Conservation (phyloP, 2,888 invertebrate genomes). For the Sisyra terminalis region DNA sequence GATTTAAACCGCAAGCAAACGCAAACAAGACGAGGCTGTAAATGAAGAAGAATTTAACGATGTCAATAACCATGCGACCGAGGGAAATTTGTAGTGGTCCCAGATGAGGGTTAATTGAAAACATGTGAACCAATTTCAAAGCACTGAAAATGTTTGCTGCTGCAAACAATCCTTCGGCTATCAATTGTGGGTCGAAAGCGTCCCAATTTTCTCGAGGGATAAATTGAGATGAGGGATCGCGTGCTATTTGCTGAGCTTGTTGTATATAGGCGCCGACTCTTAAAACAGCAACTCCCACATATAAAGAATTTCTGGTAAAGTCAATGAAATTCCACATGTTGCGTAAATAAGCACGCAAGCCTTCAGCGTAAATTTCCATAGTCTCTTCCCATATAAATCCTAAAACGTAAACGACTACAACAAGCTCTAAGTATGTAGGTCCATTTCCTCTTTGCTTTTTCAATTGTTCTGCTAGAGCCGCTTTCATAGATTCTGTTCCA, state of each 20-base stretch:
- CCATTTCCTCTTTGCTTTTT: slow-evolving; percentile 65
- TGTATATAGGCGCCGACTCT: slow-evolving; percentile 57
- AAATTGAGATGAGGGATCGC: slow-evolving; percentile 50
- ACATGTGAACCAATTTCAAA: slow-evolving; percentile 78
- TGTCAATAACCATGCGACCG: slow-evolving; percentile 79
- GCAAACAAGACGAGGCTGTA: slow-evolving; percentile 77
- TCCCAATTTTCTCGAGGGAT: slow-evolving; percentile 79
- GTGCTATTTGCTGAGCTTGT: slow-evolving; percentile 49
- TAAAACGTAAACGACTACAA: slow-evolving; percentile 70
- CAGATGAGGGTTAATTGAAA: slow-evolving; percentile 84
- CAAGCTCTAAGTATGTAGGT: slow-evolving; percentile 68
- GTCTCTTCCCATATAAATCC: slow-evolving; percentile 88
- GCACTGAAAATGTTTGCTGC: slow-evolving; percentile 84
- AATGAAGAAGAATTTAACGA: slow-evolving; percentile 84
- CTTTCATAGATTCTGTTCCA: slow-evolving; percentile 51
- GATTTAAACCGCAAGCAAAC: slow-evolving; percentile 84
- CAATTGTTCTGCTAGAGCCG: slow-evolving; percentile 41
- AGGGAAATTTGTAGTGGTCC: slow-evolving; percentile 86
- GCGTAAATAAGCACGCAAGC: slow-evolving; percentile 69
- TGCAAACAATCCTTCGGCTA: slow-evolving; percentile 85
- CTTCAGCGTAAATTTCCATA: slow-evolving; percentile 76
- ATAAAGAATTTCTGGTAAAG: slow-evolving; percentile 77
- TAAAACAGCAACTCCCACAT: slow-evolving; percentile 53
- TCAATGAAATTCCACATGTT: slow-evolving; percentile 97
- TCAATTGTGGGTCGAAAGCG: slow-evolving; percentile 83